Conservation (phyloP, 2,888 invertebrate species). For the Deladenus siricidicola region DNA sequence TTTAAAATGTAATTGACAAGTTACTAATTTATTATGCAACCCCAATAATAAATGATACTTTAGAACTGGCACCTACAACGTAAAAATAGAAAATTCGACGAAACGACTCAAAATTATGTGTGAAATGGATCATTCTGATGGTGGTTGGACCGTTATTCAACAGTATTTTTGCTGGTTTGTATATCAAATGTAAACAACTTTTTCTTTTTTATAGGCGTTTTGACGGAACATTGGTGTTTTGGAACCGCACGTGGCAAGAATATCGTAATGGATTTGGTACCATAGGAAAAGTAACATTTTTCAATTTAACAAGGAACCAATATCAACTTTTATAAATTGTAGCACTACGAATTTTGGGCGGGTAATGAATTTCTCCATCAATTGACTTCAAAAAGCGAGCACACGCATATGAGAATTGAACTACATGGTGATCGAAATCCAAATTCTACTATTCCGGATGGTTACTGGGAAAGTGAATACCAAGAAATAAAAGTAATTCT, state of each 20-base stretch:
- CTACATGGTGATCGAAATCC: conserved; percentile 42
- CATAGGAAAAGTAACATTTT: conserved; percentile 1
- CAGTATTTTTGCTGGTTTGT: conserved; percentile 10
- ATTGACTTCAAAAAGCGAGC: conserved; percentile 19
- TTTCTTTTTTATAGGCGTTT: conserved; percentile 25
- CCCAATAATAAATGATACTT: conserved; percentile 5
- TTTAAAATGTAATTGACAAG: too few species aligned
- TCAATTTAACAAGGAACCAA: conserved; percentile 3
- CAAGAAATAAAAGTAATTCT: conserved; percentile 24
- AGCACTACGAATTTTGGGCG: conserved; percentile 34
- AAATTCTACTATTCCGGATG: conserved; percentile 20
- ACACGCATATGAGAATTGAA: conserved; percentile 31
- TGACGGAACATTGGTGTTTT: conserved; percentile 31
- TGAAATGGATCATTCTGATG: conserved; percentile 23
- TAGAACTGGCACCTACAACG: conserved; percentile 12
- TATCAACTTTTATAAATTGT: conserved; percentile 5
- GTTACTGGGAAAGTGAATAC: conserved; percentile 16
- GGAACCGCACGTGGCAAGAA: conserved; percentile 39
- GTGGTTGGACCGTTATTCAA: conserved; percentile 34
- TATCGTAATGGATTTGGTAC: conserved; percentile 40
- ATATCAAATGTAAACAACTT: background rate
- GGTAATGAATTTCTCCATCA: conserved; percentile 41
- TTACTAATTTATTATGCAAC: too few species aligned
- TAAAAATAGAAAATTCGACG: conserved; percentile 1
- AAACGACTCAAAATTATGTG: conserved; percentile 19